These are phyloP conservation scores for Incurvaria masculella DNA, from an alignment of 2,888 invertebrate species.

Conservation along the genomic window DNA sequence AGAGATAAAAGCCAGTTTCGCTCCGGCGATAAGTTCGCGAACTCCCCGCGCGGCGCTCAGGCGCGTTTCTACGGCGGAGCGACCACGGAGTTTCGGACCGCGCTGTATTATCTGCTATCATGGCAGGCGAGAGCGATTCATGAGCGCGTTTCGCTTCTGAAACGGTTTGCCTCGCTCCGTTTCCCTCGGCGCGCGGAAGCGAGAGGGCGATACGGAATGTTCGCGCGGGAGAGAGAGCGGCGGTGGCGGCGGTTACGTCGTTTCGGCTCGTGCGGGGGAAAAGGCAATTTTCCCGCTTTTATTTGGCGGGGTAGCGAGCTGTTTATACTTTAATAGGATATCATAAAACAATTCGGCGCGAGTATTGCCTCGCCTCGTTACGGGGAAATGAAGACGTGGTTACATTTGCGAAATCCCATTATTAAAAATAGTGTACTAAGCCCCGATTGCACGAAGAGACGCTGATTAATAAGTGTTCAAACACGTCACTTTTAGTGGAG, in stretches of 20 bases:
- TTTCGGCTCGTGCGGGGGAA: conserved; percentile 26
- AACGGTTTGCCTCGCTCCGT: conserved; percentile 42
- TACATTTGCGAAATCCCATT: not conserved
- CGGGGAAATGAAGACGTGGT: not conserved
- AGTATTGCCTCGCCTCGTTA: conserved; percentile 4
- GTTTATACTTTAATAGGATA: conserved; percentile 30
- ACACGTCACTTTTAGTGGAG: too few relatives aligned
- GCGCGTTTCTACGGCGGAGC: conserved; percentile 25
- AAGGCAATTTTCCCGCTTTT: conserved; percentile 53
- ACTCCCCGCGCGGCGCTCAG: conserved; percentile 31
- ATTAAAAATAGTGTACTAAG: too few relatives aligned
- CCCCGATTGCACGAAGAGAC: too few relatives aligned
- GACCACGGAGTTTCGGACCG: conserved; percentile 37
- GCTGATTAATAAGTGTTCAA: too few relatives aligned
- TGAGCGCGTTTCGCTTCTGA: conserved; percentile 28
- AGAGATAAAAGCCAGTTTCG: conserved; percentile 45
- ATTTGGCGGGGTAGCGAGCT: conserved; percentile 33
- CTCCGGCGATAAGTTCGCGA: conserved; percentile 22
- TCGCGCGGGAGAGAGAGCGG: conserved; percentile 24
- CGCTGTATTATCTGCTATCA: conserved; percentile 56
- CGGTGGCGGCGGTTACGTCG: conserved; percentile 30
- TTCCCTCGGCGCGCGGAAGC: conserved; percentile 25
- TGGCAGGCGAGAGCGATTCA: conserved; percentile 48
- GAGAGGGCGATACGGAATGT: conserved; percentile 22
- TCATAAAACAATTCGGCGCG: conserved; percentile 34